Conservation (phyloP, 2,797 vertebrate species). For the Sus cebifrons region DNA sequence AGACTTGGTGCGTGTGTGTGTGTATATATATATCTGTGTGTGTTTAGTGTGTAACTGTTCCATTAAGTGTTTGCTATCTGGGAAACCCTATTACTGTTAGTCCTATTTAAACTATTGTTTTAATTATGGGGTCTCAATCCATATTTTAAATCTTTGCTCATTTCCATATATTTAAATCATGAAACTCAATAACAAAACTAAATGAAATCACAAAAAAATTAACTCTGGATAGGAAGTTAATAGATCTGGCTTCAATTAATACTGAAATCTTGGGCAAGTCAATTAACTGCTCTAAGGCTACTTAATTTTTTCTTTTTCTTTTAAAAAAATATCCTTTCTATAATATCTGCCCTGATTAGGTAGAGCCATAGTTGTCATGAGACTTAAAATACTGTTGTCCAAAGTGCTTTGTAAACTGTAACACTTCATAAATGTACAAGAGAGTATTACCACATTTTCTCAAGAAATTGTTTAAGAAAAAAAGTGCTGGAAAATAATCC, state of each 20-base stretch:
- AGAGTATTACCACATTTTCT: neutral
- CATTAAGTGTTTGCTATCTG: neutral
- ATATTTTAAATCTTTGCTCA: neutral
- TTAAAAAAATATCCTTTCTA: neutral
- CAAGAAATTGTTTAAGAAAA: neutral
- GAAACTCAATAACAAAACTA: conserved; percentile 1
- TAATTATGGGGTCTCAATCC: neutral
- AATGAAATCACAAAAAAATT: neutral
- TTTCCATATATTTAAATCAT: neutral
- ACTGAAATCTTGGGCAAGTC: conserved; percentile 76
- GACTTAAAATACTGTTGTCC: neutral
- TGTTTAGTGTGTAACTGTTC: neutral
- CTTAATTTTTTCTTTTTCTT: neutral
- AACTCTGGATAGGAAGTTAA: neutral
- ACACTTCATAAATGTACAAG: neutral
- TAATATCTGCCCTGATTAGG: neutral
- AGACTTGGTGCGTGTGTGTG: neutral
- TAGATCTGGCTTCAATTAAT: neutral
- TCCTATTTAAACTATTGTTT: neutral
- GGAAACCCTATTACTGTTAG: neutral
- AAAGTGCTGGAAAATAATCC: neutral
- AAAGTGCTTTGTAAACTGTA: conserved; percentile 1
- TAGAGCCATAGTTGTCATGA: neutral
- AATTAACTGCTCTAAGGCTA: conserved; percentile 34
- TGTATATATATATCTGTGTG: neutral